Percentiles rank a stretch among this genome's conserved stretches.
These are phyloP conservation scores for Drosophila pseudotalamancana DNA, from an alignment of 2,888 invertebrate genomes.

Conservation along the genomic window DNA sequence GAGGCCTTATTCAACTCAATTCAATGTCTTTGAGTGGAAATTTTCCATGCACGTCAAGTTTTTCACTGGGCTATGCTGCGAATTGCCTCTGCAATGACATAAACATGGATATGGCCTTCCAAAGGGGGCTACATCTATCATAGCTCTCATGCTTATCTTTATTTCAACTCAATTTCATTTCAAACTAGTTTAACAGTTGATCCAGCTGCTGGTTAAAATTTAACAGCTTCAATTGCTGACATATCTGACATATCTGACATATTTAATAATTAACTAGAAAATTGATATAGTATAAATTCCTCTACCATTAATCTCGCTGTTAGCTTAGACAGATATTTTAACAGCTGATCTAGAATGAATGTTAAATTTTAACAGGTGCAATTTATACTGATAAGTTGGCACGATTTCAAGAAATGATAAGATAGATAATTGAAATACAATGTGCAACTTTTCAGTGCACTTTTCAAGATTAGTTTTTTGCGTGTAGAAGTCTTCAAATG, in stretches of 20 bases:
- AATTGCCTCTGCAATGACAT: constrained; percentile 17
- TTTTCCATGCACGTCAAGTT: constrained; percentile 56
- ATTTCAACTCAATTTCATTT: too few relatives aligned
- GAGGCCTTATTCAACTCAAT: constrained; percentile 36
- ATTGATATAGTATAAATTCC: too few relatives aligned
- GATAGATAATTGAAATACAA: background rate
- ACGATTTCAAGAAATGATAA: constrained; percentile 1
- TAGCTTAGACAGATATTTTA: background rate
- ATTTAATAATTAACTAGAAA: too few relatives aligned
- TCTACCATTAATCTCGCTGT: too few relatives aligned
- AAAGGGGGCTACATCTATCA: too few relatives aligned
- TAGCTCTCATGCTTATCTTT: too few relatives aligned
- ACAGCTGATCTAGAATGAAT: background rate
- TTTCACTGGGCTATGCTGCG: constrained; percentile 7
- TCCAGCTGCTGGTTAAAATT: too few relatives aligned
- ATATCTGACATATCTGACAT: too few relatives aligned
- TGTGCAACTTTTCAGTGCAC: background rate
- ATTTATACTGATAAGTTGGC: background rate
- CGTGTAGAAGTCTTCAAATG: background rate
- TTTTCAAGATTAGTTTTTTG: background rate
- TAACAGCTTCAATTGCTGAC: too few relatives aligned
- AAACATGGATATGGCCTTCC: background rate
- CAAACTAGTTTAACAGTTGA: too few relatives aligned
- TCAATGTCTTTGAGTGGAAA: constrained; percentile 62
- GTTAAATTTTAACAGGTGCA: background rate